These are phyloP conservation scores for Vanessa atalanta DNA, from an alignment of 1,140 invertebrate species.

Conservation along the genomic window DNA sequence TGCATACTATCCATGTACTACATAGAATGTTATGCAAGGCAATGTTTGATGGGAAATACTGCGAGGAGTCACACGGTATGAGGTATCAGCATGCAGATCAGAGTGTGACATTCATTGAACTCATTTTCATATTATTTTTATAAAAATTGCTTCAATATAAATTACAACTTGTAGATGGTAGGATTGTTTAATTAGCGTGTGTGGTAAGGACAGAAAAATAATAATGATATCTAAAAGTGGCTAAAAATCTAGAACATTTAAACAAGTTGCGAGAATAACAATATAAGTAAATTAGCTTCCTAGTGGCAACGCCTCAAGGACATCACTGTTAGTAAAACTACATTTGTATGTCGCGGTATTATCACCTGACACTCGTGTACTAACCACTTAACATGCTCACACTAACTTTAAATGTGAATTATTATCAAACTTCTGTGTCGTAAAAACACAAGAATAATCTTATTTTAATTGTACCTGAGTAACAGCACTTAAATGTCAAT, in stretches of 20 bases:
- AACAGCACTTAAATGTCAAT: no score
- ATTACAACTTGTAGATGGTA: no score
- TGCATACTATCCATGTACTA: no score
- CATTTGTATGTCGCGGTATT: slow-evolving; percentile 32
- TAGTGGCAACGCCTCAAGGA: slow-evolving; percentile 42
- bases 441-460: slow-evolving; percentile 21
- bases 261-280: background rate
- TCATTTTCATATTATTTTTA: no score
- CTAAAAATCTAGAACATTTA: background rate
- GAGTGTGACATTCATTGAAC: no score
- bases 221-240: background rate
- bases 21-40: no score
- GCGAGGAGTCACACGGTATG: no score
- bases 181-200: no score
- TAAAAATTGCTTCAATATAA: no score
- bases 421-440: slow-evolving; percentile 9
- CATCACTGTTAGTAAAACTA: slow-evolving; percentile 39
- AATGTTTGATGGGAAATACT: no score
- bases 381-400: slow-evolving; percentile 39
- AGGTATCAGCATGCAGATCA: no score
- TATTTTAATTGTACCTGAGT: background rate
- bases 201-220: no score
- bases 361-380: slow-evolving; percentile 35
- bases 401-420: slow-evolving; percentile 12
- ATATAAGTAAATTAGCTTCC: slow-evolving; percentile 30